A percentile compares a stretch with the other conserved stretches of the same genome.
Conservation (phyloP, 23 tunicate species). For the Styela plicata region DNA sequence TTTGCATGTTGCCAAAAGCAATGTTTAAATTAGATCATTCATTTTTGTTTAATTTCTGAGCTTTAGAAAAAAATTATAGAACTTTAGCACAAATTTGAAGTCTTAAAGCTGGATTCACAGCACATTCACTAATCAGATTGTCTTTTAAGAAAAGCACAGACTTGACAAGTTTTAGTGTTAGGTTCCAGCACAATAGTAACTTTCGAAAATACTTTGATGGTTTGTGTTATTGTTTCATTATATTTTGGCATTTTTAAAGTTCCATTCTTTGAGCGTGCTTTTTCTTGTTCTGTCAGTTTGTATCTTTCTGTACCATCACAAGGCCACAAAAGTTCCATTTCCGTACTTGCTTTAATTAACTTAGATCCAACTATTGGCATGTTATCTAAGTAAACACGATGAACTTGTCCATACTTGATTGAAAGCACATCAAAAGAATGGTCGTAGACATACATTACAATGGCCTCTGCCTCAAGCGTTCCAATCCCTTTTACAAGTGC, state of each 20-base stretch:
- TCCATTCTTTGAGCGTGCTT: conserved; percentile 31
- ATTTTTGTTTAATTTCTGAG: too few relatives aligned
- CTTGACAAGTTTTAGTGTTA: background rate
- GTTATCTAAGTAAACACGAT: conserved; percentile 44
- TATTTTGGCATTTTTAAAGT: conserved; percentile 8
- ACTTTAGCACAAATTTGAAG: too few relatives aligned
- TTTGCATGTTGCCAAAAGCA: too few relatives aligned
- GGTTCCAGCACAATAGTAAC: conserved; percentile 32
- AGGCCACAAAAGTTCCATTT: conserved; percentile 16
- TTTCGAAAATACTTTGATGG: conserved; percentile 30
- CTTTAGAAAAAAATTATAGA: too few relatives aligned
- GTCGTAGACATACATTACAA: conserved; percentile 69
- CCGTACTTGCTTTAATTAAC: conserved; percentile 9
- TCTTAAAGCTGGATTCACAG: too few relatives aligned
- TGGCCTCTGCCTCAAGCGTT: conserved; percentile 42
- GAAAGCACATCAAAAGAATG: conserved; percentile 63
- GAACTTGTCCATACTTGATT: conserved; percentile 55
- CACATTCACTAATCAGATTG: too few relatives aligned
- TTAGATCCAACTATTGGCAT: conserved; percentile 32
- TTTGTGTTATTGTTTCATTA: conserved; percentile 17
- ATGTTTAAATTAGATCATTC: too few relatives aligned
- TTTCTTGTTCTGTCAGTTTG: background rate
- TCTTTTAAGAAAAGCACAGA: background rate
- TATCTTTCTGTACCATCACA: background rate
- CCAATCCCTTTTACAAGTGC: conserved; percentile 45